phyloP scores from a whole-genome alignment of 2,113 vertebrate species.

The Chrysochloris asiatica region DNA sequence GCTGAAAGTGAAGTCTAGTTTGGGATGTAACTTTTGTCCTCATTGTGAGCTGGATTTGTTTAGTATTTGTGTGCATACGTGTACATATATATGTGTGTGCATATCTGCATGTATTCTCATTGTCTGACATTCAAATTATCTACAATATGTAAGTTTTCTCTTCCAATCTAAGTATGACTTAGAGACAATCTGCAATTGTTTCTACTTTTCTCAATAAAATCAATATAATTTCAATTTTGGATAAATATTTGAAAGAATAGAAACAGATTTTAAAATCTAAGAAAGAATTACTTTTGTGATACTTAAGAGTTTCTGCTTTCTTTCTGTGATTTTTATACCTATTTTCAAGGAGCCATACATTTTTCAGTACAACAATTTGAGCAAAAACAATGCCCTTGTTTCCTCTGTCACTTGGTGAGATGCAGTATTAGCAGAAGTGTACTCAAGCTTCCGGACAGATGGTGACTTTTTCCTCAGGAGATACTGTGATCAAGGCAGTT shows the following conservation, averaged over 20 bases:
- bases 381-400: background rate
- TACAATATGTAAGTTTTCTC: background rate
- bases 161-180: no score
- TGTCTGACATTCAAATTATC: background rate
- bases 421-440: background rate
- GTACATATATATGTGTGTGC: background rate
- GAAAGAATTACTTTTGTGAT: accelerated
- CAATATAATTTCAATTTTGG: background rate
- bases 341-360: background rate
- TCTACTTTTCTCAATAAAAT: background rate
- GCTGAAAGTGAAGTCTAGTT: background rate
- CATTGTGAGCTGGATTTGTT: background rate
- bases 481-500: background rate
- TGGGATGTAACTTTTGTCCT: background rate
- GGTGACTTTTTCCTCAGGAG: slow-evolving; percentile 1
- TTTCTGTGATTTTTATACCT: background rate
- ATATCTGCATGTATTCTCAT: no score
- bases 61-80: no score
- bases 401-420: background rate
- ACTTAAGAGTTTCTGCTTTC: background rate
- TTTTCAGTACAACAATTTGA: background rate
- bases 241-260: no score
- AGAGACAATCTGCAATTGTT: background rate
- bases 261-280: background rate
- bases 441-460: slow-evolving; percentile 48